Evolutionary conservation across 2,888 invertebrate genomes (phyloP).

Genomic region (Cerastis leucographa): DNA sequence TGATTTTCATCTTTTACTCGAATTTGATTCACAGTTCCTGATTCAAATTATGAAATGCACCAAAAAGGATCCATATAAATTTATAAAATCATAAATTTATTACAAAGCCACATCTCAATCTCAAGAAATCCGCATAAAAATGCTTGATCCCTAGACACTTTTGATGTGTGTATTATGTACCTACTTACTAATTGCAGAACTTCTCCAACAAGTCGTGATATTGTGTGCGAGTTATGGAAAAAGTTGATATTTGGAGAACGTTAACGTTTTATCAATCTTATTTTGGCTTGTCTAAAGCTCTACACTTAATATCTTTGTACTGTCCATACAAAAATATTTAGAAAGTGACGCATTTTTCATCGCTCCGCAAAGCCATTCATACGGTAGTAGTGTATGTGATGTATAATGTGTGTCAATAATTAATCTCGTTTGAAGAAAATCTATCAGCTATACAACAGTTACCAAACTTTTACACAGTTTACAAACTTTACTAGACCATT

Average conservation of each 20-base stretch:
- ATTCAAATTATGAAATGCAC: too few relatives aligned
- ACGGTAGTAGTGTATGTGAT: not conserved
- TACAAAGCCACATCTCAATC: too few relatives aligned
- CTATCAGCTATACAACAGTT: not conserved
- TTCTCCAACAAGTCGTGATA: not conserved
- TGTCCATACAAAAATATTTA: not conserved
- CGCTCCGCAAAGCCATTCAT: not conserved
- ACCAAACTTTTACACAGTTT: too few relatives aligned
- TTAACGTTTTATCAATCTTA: not conserved
- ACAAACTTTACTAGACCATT: not conserved
- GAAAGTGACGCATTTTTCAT: not conserved
- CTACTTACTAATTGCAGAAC: not conserved
- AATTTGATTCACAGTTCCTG: too few relatives aligned
- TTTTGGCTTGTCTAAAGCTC: not conserved
- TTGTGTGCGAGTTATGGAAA: not conserved
- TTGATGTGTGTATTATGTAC: too few relatives aligned
- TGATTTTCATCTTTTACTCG: too few relatives aligned
- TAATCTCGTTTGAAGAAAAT: not conserved
- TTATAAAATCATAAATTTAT: too few relatives aligned
- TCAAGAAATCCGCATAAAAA: too few relatives aligned
- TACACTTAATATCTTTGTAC: not conserved
- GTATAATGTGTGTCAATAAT: not conserved
- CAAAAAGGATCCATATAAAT: too few relatives aligned
- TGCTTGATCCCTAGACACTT: too few relatives aligned
- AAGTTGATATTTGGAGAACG: not conserved